A percentile compares a stretch with the other conserved stretches of the same genome.
phyloP scores from a whole-genome alignment of 2,888 invertebrate species.

The Callimorpha dominula region DNA sequence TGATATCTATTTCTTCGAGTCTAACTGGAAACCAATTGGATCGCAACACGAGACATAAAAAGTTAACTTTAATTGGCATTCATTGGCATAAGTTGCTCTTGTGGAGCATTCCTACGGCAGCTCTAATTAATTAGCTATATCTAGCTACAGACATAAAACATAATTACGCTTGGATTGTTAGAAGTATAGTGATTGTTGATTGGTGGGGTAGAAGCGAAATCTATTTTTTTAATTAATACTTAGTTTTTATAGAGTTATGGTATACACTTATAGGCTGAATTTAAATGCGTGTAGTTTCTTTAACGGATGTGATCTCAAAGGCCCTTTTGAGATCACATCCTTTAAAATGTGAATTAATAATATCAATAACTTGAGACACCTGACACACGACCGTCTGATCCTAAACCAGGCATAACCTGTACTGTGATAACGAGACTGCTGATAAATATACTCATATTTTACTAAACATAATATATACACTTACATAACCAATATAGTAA shows the following conservation, averaged over 20 bases:
- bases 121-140: neutral
- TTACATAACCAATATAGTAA: too few relatives aligned
- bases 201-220: neutral
- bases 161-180: neutral
- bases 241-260: neutral
- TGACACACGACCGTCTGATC: too few relatives aligned
- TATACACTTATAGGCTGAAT: neutral
- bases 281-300: neutral
- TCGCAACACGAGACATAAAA: neutral
- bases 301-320: neutral
- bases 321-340: neutral
- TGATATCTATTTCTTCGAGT: neutral
- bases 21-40: slow-evolving; percentile 1
- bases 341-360: too few relatives aligned
- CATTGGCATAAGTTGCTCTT: neutral
- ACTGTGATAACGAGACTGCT: too few relatives aligned
- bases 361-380: too few relatives aligned
- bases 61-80: neutral
- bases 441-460: too few relatives aligned
- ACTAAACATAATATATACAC: too few relatives aligned
- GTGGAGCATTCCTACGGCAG: neutral
- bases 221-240: neutral
- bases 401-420: too few relatives aligned
- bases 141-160: neutral
- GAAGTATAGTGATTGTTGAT: neutral